Percentiles rank a stretch among this genome's conserved stretches.
Evolutionary conservation across 92 coral and sea anemone genomes (phyloP).

Genomic region (Phymanthus crucifer): DNA sequence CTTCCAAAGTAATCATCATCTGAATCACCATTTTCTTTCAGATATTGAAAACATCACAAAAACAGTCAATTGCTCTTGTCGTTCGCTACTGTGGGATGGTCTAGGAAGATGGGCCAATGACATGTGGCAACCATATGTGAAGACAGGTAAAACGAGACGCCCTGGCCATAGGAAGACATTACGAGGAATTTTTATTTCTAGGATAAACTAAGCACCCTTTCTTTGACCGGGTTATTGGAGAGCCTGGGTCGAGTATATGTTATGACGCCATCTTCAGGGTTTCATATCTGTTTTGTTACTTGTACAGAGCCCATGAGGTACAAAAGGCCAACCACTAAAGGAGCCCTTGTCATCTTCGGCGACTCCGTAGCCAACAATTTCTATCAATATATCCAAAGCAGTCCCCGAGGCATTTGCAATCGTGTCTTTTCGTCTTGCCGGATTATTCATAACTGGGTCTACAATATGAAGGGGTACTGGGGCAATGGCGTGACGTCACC

Average conservation of each 20-base stretch:
- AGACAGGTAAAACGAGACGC: slow-evolving; percentile 41
- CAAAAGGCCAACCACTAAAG: slow-evolving; percentile 10
- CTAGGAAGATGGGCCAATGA: slow-evolving; percentile 76
- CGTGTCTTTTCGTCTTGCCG: slow-evolving; percentile 56
- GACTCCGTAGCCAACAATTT: slow-evolving; percentile 81
- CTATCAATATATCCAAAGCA: slow-evolving; percentile 26
- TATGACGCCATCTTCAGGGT: neutral
- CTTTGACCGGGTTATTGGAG: no score
- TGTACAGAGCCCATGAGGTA: neutral
- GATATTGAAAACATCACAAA: no score
- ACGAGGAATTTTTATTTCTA: no score
- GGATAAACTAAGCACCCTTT: no score
- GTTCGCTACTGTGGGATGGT: slow-evolving; percentile 78
- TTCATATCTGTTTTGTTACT: no score
- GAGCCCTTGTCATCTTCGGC: slow-evolving; percentile 73
- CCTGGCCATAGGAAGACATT: no score
- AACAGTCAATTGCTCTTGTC: slow-evolving; percentile 43
- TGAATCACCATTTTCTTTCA: no score
- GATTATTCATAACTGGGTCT: slow-evolving; percentile 77
- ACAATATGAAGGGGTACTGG: slow-evolving; percentile 81
- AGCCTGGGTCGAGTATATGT: no score
- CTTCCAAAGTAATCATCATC: neutral
- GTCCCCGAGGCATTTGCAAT: slow-evolving; percentile 45
- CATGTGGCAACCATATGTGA: slow-evolving; percentile 68
- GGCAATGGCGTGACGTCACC: slow-evolving; percentile 67